Evolutionary conservation across 2,113 vertebrate species (phyloP), one percentile per base, ranked within the genome.

Genomic region (Thermophis baileyi): DNA sequence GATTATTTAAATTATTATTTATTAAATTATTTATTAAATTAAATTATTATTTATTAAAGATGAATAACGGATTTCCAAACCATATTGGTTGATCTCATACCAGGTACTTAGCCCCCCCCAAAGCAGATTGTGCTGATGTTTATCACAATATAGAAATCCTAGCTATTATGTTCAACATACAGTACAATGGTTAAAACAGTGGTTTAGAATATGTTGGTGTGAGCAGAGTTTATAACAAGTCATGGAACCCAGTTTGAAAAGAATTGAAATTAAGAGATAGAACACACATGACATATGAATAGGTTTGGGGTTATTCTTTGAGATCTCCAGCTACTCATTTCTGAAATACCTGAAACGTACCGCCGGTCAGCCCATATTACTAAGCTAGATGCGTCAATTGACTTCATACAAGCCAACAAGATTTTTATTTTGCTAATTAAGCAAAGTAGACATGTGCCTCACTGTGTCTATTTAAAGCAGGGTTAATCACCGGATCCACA

Each of bases 361-460:
- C 22, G 3, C 6, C 27, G 35, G 87, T 24, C 53, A 44, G 47
- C 69, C 16, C n/a, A 40, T 74, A 74, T 74, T 35, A 74, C 69
- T n/a, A 30, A 47, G 16, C 25, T 69, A 22, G 57, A 22, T 51
- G 47, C 9, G 7, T n/a, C 60, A 81, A n/a, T 16, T 49, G 27
- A 20, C 27, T 50, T 46, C 1, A 35, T 35, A 44, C 16, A 63
- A 63, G 46, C 3, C 89, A 74, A n/a, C 30, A 46, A 35, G 63
- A 74, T 57, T 12, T 57, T 89, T 6, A 12, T 12, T 92, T 89
- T 74, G 74, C 81, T 55, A 46, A 93, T 87, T 88, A 14, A 20
- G 2, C 6, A 9, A 3, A 44, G 4, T 14, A 86, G 0, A 0
- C 0, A 18, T 35, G 24, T 3, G 0, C 0, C 14, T 49, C 91